phyloP scores from a whole-genome alignment of 1,140 invertebrate genomes.

The Halictus rubicundus region DNA sequence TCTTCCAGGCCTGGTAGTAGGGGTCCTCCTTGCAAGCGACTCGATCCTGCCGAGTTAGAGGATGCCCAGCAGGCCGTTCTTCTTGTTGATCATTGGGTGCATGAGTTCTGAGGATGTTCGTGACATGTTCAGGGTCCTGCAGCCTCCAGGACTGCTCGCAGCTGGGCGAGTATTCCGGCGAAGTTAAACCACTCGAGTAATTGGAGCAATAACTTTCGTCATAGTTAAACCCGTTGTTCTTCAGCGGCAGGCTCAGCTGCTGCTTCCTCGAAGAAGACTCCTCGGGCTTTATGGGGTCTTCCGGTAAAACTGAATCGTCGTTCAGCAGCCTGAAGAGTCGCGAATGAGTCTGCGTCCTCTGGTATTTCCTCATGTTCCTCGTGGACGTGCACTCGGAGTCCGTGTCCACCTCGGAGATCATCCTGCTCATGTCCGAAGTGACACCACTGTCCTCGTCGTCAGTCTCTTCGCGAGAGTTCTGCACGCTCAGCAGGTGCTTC shows the following conservation, averaged over 20 bases:
- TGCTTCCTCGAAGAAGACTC: constrained; percentile 45
- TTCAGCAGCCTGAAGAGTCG: constrained; percentile 85
- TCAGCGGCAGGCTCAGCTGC: constrained; percentile 61
- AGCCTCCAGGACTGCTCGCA: constrained; percentile 65
- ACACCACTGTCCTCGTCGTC: constrained; percentile 88
- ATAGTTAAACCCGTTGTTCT: constrained; percentile 58
- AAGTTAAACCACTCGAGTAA: constrained; percentile 68
- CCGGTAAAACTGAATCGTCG: constrained; percentile 80
- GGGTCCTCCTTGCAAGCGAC: constrained; percentile 78
- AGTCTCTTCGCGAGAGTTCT: constrained; percentile 81
- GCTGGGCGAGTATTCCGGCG: constrained; percentile 73
- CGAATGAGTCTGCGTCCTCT: constrained; percentile 87
- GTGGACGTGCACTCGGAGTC: constrained; percentile 83
- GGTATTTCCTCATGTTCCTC: constrained; percentile 83
- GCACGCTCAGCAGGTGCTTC: constrained; percentile 69
- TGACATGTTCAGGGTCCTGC: constrained; percentile 35
- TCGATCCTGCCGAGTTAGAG: constrained; percentile 71
- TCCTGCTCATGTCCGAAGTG: constrained; percentile 85
- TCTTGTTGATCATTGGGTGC: constrained; percentile 57
- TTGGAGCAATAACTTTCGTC: constrained; percentile 68
- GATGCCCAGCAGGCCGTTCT: constrained; percentile 45
- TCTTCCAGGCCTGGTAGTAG: constrained; percentile 84
- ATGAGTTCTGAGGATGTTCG: constrained; percentile 56
- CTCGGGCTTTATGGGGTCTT: constrained; percentile 68
- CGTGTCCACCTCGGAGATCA: constrained; percentile 85